Conservation (phyloP, 2,888 invertebrate genomes). For the Bibio marci region DNA sequence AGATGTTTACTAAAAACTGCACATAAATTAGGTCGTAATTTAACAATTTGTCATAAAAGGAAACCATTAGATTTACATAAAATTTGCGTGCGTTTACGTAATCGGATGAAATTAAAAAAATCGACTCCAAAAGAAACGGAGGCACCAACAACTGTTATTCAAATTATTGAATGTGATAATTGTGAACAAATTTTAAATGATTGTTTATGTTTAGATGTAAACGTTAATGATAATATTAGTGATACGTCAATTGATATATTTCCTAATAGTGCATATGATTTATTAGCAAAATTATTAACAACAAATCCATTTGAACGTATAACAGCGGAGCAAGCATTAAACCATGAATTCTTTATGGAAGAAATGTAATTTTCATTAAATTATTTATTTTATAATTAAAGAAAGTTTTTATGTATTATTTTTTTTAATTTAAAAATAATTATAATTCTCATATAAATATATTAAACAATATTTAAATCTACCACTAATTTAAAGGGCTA, state of each 20-base stretch:
- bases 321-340: constrained; percentile 54
- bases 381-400: too few species aligned
- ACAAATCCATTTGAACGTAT: constrained; percentile 60
- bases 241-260: constrained; percentile 27
- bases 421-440: too few species aligned
- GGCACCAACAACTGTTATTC: not conserved
- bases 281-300: constrained; percentile 53
- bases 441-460: too few species aligned
- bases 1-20: constrained; percentile 50
- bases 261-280: constrained; percentile 55
- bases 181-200: constrained; percentile 27
- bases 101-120: constrained; percentile 16
- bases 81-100: constrained; percentile 29
- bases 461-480: too few species aligned
- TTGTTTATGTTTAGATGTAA: constrained; percentile 26
- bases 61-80: constrained; percentile 32
- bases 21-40: constrained; percentile 37
- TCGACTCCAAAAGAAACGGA: not conserved
- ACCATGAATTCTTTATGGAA: constrained; percentile 62
- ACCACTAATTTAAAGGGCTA: too few species aligned
- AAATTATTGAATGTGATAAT: constrained; percentile 19
- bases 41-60: constrained; percentile 34
- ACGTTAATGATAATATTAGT: constrained; percentile 18
- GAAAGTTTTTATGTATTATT: too few species aligned
- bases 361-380: too few species aligned